phyloP scores from a whole-genome alignment of 2,113 vertebrate species.

The Perognathus longimembris region DNA sequence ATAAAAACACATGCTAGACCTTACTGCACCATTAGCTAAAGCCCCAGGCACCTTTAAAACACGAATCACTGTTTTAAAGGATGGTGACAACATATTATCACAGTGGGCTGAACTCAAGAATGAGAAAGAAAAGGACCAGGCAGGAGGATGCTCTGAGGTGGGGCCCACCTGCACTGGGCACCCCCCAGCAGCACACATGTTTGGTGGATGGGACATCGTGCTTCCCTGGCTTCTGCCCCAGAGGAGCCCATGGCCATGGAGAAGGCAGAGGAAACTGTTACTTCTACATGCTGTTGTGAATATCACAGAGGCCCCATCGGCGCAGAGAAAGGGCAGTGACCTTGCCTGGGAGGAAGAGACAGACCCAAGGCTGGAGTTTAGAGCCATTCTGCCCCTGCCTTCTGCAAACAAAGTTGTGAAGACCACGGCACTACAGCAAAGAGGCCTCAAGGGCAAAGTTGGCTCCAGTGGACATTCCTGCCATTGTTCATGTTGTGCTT shows the following conservation, averaged over 20 bases:
- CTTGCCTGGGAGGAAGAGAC: accelerated
- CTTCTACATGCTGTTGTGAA: neutral
- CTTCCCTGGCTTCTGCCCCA: neutral
- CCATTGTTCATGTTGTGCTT: neutral
- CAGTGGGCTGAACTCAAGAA: neutral
- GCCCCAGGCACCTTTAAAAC: neutral
- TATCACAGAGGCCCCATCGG: neutral
- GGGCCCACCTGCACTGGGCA: no score
- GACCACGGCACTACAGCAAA: neutral
- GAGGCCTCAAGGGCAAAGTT: neutral
- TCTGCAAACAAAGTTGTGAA: neutral
- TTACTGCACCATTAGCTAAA: neutral
- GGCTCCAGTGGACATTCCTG: neutral
- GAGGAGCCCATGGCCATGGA: accelerated
- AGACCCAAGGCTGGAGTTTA: neutral
- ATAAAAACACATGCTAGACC: neutral
- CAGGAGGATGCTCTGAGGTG: accelerated
- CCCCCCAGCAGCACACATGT: no score
- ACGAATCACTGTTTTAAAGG: neutral
- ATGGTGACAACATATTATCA: neutral
- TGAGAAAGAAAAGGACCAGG: neutral
- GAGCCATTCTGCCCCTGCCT: neutral
- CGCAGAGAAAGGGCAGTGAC: neutral
- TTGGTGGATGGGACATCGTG: neutral
- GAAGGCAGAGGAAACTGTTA: neutral